Conservation (phyloP, 2,888 invertebrate genomes). For the Acronicta alni region DNA sequence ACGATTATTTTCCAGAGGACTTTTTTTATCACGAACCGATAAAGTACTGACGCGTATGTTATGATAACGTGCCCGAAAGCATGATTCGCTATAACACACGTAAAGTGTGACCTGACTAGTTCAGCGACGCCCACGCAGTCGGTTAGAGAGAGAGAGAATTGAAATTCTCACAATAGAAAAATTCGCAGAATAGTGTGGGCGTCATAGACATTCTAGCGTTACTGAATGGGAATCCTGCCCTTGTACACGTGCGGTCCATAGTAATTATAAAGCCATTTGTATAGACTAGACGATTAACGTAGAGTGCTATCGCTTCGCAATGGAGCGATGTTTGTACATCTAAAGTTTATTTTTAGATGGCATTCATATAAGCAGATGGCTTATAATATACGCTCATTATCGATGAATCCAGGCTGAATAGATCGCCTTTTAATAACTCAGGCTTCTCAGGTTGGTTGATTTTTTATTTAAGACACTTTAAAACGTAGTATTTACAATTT, state of each 20-base stretch:
- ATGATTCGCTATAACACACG: constrained; percentile 53
- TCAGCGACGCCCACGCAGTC: constrained; percentile 24
- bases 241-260: constrained; percentile 22
- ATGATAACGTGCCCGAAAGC: constrained; percentile 53
- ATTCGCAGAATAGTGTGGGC: constrained; percentile 34
- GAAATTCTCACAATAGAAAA: constrained; percentile 43
- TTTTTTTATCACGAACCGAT: constrained; percentile 63
- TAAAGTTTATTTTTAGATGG: constrained; percentile 14
- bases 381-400: constrained; percentile 13
- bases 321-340: constrained; percentile 7
- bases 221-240: constrained; percentile 36
- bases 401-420: constrained; percentile 16
- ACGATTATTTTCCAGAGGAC: constrained; percentile 61
- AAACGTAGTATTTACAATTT: not conserved
- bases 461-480: too few species aligned
- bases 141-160: constrained; percentile 23
- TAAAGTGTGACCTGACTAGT: constrained; percentile 19
- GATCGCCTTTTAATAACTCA: constrained; percentile 9
- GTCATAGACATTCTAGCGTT: constrained; percentile 38
- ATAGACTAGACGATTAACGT: constrained; percentile 23
- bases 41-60: constrained; percentile 62
- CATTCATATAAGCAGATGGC: constrained; percentile 7
- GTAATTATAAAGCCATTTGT: constrained; percentile 50
- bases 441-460: too few species aligned
- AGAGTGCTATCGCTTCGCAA: constrained; percentile 18